These are phyloP conservation scores for Melipona bicolor DNA, from an alignment of 2,888 invertebrate species.

Conservation along the genomic window DNA sequence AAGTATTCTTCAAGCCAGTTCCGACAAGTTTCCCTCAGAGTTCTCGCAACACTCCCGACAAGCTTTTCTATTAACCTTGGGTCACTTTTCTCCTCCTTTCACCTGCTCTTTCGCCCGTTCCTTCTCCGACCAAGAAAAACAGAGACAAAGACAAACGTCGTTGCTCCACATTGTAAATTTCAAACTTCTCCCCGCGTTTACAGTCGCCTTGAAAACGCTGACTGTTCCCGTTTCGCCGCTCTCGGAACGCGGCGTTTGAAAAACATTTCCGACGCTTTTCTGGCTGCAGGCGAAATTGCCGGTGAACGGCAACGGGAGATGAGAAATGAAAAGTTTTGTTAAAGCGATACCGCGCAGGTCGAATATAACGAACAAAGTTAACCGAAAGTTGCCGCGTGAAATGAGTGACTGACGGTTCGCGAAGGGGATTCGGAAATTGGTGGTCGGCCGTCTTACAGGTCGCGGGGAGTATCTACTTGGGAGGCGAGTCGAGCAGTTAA, in stretches of 20 bases:
- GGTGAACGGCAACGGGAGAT: slow-evolving; percentile 13
- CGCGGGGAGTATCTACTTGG: slow-evolving; percentile 6
- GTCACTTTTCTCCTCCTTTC: not conserved
- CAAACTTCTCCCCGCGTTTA: too few species aligned
- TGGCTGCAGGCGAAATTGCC: slow-evolving; percentile 6
- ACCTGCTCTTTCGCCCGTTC: not conserved
- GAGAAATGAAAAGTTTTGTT: slow-evolving; percentile 55
- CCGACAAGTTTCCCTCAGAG: slow-evolving; percentile 19
- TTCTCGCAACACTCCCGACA: not conserved
- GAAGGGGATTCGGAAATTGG: slow-evolving; percentile 34
- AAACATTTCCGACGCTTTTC: too few species aligned
- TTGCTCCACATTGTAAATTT: too few species aligned
- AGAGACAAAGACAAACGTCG: too few species aligned
- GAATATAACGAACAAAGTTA: slow-evolving; percentile 52
- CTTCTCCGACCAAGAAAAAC: too few species aligned
- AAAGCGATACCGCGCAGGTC: slow-evolving; percentile 32
- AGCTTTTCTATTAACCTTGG: slow-evolving; percentile 31
- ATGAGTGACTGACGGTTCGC: slow-evolving; percentile 33
- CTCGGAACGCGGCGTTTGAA: too few species aligned
- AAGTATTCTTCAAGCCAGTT: slow-evolving; percentile 26
- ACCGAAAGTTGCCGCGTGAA: slow-evolving; percentile 19
- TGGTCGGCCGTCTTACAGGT: slow-evolving; percentile 27
- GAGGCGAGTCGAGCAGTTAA: slow-evolving; percentile 26
- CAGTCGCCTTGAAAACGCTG: too few species aligned
- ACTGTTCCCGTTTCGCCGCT: too few species aligned